Conservation (phyloP, 2,888 invertebrate genomes). For the Craniophora ligustri region DNA sequence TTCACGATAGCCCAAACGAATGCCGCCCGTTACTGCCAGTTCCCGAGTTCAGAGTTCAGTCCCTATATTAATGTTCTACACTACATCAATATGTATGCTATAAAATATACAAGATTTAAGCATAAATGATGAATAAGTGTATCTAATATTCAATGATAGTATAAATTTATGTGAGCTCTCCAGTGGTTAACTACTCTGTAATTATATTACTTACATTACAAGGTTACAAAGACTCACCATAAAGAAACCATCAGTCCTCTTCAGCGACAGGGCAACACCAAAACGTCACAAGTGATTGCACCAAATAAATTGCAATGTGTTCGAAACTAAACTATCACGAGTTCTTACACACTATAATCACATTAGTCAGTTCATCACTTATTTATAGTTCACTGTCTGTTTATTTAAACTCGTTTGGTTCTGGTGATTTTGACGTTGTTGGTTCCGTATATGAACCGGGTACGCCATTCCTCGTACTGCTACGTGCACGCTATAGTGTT, state of each 20-base stretch:
- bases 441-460: conserved; percentile 79
- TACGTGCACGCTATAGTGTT: conserved; percentile 81
- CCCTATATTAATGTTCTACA: conserved; percentile 10
- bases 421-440: conserved; percentile 61
- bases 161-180: background rate
- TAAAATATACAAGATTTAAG: no score
- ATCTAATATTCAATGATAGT: no score
- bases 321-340: conserved; percentile 45
- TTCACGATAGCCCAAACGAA: conserved; percentile 4
- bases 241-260: conserved; percentile 35
- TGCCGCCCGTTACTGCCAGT: conserved; percentile 15
- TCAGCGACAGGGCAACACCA: conserved; percentile 36
- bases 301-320: conserved; percentile 44
- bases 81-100: conserved; percentile 2
- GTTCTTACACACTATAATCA: conserved; percentile 50
- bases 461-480: conserved; percentile 83
- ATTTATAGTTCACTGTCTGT: conserved; percentile 37
- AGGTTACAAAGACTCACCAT: conserved; percentile 40
- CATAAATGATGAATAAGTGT: no score
- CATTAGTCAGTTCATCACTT: conserved; percentile 40
- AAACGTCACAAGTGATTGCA: conserved; percentile 40
- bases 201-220: conserved; percentile 1
- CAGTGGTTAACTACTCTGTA: conserved; percentile 12
- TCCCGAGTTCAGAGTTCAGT: background rate
- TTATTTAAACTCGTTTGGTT: conserved; percentile 61